Percentiles rank a stretch among this genome's conserved stretches.
phyloP scores from a whole-genome alignment of 2,888 invertebrate species.

The Lithophane ornitopus region DNA sequence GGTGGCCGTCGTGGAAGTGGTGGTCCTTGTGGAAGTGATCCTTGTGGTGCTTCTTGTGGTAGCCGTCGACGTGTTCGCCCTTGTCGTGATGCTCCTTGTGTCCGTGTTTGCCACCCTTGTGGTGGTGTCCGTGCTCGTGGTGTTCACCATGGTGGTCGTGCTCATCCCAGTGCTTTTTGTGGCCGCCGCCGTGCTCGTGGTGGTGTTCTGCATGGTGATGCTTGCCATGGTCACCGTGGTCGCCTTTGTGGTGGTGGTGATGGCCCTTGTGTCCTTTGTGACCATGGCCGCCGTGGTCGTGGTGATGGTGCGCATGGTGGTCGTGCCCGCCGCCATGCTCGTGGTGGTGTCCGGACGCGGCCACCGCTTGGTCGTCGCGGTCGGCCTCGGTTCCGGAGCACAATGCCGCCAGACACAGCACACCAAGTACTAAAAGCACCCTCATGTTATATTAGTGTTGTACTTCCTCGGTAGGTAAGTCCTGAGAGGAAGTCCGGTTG shows the following conservation, averaged over 20 bases:
- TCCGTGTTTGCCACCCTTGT: constrained; percentile 95
- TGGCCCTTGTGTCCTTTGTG: constrained; percentile 94
- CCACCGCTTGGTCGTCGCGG: constrained; percentile 84
- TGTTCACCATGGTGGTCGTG: constrained; percentile 93
- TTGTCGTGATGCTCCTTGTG: constrained; percentile 96
- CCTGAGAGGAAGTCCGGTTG: constrained; percentile 69
- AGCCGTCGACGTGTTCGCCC: constrained; percentile 95
- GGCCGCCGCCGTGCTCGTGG: constrained; percentile 94
- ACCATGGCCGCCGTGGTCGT: constrained; percentile 93
- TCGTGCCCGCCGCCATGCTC: constrained; percentile 92
- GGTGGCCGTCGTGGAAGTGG: constrained; percentile 96
- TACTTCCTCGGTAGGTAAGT: constrained; percentile 62
- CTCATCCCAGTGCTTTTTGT: constrained; percentile 93
- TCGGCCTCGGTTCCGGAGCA: constrained; percentile 78
- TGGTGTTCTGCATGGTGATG: constrained; percentile 88
- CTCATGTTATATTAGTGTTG: constrained; percentile 76
- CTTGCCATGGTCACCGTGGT: constrained; percentile 93
- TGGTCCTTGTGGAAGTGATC: constrained; percentile 97
- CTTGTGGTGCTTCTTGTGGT: constrained; percentile 96
- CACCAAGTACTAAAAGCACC: constrained; percentile 80
- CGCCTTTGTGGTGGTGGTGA: constrained; percentile 94
- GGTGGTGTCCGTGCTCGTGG: constrained; percentile 94
- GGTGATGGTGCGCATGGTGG: constrained; percentile 92
- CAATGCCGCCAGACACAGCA: constrained; percentile 81
- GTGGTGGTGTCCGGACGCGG: constrained; percentile 87